phyloP scores from a whole-genome alignment of 2,888 invertebrate species.

The Mesorhabditis spiculigera region DNA sequence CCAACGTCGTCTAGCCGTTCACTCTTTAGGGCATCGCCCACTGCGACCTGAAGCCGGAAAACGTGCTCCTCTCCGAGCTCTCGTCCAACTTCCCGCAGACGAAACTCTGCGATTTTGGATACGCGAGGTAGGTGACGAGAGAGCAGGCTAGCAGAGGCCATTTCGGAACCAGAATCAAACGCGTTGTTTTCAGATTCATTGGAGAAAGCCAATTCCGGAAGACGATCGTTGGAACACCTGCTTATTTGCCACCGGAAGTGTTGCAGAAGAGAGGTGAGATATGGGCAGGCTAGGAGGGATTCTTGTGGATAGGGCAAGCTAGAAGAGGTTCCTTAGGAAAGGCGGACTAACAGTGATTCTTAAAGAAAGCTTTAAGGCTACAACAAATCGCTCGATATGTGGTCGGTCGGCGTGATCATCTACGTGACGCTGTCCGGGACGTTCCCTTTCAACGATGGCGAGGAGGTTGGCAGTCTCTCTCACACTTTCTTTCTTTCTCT shows the following conservation, averaged over 20 bases:
- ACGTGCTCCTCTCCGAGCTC: constrained; percentile 56
- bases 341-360: neutral
- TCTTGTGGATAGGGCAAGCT: neutral
- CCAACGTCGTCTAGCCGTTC: neutral
- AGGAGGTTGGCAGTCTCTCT: constrained; percentile 26
- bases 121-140: constrained; percentile 41
- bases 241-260: constrained; percentile 84
- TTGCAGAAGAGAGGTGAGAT: constrained; percentile 78
- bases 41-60: constrained; percentile 57
- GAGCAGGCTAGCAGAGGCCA: no score
- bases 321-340: neutral
- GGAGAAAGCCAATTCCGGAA: constrained; percentile 50
- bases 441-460: constrained; percentile 97
- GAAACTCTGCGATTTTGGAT: constrained; percentile 59
- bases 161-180: no score
- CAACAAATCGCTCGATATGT: constrained; percentile 97
- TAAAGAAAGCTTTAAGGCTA: constrained; percentile 67
- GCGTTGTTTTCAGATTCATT: constrained; percentile 22
- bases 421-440: constrained; percentile 94
- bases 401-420: constrained; percentile 98
- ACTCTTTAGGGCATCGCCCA: constrained; percentile 76
- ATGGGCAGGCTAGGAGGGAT: neutral
- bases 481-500: constrained; percentile 63
- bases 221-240: constrained; percentile 58
- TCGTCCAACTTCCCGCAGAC: constrained; percentile 56